Base-by-base conservation (phyloP, 2,797 vertebrate species). In the Decapterus maruadsi region DNA sequence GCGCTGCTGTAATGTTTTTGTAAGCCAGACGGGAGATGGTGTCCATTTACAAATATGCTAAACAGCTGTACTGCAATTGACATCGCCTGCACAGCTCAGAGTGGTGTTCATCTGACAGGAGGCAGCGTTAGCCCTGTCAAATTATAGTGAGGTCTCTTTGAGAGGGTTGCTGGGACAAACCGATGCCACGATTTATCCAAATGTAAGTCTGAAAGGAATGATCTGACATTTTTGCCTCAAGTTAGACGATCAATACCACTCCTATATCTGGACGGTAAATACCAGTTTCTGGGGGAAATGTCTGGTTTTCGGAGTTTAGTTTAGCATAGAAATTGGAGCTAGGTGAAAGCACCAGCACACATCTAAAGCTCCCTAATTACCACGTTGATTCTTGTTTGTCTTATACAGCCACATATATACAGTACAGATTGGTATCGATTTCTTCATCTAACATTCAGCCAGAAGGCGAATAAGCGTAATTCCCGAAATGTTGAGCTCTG, bases 21-120 rank as follows among this genome's bases (percentile, higher is more conserved):
- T 73, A 64, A 72, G 72, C 45, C 70, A 64, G n/a, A 11, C 20
- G 22, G 12, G 43, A 72, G 61, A 80, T 34, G 46, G 75, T 6
- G 53, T 70, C 66, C n/a, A 22, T 77, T 78, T 86, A 36, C 63
- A 72, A 74, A 55, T 20, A 11, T 60, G 42, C 29, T 48, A 64
- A 58, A 60, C 43, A 48, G 14, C 43, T 4, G 11, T 63, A 48
- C 84, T 83, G 76, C 59, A 3, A 13, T 61, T 58, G 56, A 62
- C 4, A 2, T 20, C 6, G 62, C 55, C 29, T 38, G 40, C 43
- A 7, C 6, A 65, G 40, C 34, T 55, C 19, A 60, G 36, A 20
- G 40, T 46, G 12, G 12, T 55, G 55, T 72, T 43, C 19, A 13
- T 38, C 8, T 40, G 31, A 56, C 43, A 57, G 8, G 16, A 42